A percentile compares a stretch with the other conserved stretches of the same genome.
Evolutionary conservation across 2,888 invertebrate genomes (phyloP).

Genomic region (Idaea aversata): DNA sequence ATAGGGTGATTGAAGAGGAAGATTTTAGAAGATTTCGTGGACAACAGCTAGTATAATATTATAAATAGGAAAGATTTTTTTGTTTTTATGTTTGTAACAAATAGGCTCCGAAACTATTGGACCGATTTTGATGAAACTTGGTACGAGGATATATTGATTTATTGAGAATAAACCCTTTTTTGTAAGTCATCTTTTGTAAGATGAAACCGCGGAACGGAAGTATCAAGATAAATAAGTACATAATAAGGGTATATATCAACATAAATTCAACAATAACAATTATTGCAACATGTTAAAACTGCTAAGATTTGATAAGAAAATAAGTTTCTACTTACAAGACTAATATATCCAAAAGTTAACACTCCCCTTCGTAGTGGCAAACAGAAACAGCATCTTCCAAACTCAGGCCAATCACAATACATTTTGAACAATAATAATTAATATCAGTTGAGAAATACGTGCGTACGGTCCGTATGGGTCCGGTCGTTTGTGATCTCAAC

Average conservation of each 20-base stretch:
- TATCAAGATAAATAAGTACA: too few species aligned
- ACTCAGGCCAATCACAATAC: constrained; percentile 58
- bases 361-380: constrained; percentile 61
- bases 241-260: not conserved
- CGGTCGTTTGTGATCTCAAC: constrained; percentile 2
- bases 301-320: not conserved
- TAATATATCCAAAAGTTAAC: constrained; percentile 56
- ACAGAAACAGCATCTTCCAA: constrained; percentile 63
- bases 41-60: too few species aligned
- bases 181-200: too few species aligned
- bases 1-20: too few species aligned
- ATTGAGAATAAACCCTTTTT: too few species aligned
- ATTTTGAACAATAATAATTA: constrained; percentile 33
- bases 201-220: too few species aligned
- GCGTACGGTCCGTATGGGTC: not conserved
- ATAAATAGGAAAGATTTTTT: too few species aligned
- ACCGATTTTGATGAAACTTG: too few species aligned
- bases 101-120: too few species aligned
- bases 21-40: too few species aligned
- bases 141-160: too few species aligned
- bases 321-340: constrained; percentile 49
- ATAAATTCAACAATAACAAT: not conserved
- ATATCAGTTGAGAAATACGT: constrained; percentile 3
- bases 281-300: not conserved
- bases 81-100: too few species aligned